Evolutionary conservation across 1,140 invertebrate species (phyloP).

Genomic region (Laupala kohalensis): DNA sequence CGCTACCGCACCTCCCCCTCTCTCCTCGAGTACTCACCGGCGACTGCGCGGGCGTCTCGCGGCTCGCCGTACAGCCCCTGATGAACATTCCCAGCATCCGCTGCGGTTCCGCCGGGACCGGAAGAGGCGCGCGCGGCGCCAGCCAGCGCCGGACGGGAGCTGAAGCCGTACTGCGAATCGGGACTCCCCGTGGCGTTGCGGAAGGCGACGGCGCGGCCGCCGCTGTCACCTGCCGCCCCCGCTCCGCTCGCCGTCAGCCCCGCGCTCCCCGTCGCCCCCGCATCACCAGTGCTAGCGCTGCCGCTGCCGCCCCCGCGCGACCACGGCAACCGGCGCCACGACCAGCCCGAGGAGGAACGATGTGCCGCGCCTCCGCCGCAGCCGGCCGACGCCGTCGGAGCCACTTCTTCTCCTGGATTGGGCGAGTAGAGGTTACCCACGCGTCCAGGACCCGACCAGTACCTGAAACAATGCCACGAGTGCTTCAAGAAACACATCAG

Average conservation of each 20-base stretch:
- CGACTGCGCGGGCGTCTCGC: constrained; percentile 35
- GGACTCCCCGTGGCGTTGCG: constrained; percentile 33
- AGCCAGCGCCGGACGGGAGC: constrained; percentile 20
- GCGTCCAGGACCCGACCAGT: constrained; percentile 21
- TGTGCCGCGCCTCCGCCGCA: constrained; percentile 2
- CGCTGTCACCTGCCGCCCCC: background rate
- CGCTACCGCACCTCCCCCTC: too few species aligned
- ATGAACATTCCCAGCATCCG: too few species aligned
- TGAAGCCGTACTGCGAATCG: constrained; percentile 52
- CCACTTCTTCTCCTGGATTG: constrained; percentile 47
- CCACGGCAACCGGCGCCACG: constrained; percentile 41
- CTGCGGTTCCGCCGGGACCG: background rate
- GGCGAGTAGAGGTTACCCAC: constrained; percentile 68
- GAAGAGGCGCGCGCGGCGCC: constrained; percentile 16
- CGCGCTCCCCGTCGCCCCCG: too few species aligned
- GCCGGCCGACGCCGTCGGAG: constrained; percentile 3
- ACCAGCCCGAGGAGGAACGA: constrained; percentile 37
- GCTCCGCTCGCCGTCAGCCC: background rate
- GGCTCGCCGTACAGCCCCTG: constrained; percentile 35
- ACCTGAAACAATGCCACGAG: too few species aligned
- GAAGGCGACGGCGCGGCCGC: background rate
- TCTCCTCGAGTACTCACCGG: background rate
- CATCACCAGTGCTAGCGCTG: constrained; percentile 15
- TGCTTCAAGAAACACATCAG: too few species aligned
- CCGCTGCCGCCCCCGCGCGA: constrained; percentile 21